Evolutionary conservation across 2,113 vertebrate species (phyloP), one percentile per base, ranked within the genome.

Genomic region (Cryptomyrus ogoouensis): DNA sequence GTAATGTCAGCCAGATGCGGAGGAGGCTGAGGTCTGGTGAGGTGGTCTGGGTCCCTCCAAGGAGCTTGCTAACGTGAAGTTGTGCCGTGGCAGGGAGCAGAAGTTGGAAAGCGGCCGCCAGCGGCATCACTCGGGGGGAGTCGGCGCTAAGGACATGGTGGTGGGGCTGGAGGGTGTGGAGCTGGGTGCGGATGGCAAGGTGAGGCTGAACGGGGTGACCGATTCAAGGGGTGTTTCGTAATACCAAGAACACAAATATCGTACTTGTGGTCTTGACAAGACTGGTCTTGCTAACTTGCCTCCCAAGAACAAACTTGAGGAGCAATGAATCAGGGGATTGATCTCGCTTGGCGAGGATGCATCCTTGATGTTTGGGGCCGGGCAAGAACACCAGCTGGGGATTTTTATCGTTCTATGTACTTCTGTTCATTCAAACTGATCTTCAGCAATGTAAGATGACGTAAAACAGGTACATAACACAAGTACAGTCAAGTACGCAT

Each of bases 141-240:
- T 97, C 92, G 97, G 96, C 92, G 96, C 98, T 94, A 98, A 98
- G 92, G 98, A 99, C 94, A 96, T 96, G 96, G 97, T 98, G 92
- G 96, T 99, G 80, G 98, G 98, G 84, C 97, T 99, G 46, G 98
- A 99, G 95, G 98, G 98, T 15, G 98, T 99, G 93, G 98, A 99
- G 93, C 95, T 99, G 0, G 98, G 98, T 88, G 98, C 98, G 0
- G 97, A 99, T 0, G 98, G 98, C 91, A 99, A 99, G 98, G 98
- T 99, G 94, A 96, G 96, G 91, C 89, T 91, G 27, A 35, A 3
- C 3, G 21, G 83, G 83, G 58, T 10, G 8, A 27, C 58, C 8
- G 58, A 4, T 12, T 31, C 27, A 31, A 62, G 56, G 56, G 56
- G 0, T 9, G 24, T n/a, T n/a, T n/a, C 56, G 1, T 9, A 62